Conservation (phyloP, 2,113 vertebrate genomes). For the Plotosus lineatus region DNA sequence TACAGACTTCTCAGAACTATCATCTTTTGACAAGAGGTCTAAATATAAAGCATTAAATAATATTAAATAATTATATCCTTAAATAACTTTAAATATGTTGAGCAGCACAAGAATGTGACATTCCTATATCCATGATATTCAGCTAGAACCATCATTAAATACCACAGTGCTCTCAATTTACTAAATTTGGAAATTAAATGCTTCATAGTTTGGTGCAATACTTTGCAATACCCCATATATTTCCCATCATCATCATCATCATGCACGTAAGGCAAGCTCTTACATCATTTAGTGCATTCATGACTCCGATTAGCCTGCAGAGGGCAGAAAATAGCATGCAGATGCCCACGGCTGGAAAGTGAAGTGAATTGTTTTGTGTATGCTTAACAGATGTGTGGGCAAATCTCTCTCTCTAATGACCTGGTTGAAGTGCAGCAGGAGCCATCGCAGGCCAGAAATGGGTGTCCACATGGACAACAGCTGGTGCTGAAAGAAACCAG, state of each 20-base stretch:
- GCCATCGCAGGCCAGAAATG: constrained; percentile 16
- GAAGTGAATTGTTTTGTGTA: background rate
- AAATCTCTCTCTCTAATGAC: constrained; percentile 1
- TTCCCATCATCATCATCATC: background rate
- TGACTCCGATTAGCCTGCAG: constrained; percentile 32
- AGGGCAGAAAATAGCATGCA: constrained; percentile 35
- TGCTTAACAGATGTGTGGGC: background rate
- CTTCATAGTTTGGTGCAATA: background rate
- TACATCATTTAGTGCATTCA: constrained; percentile 5
- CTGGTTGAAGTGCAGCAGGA: constrained; percentile 21
- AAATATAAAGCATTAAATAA: background rate
- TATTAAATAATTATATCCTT: no score
- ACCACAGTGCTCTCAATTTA: background rate
- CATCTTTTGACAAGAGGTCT: background rate
- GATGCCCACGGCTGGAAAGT: background rate
- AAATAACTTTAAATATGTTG: background rate
- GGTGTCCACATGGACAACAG: constrained; percentile 51
- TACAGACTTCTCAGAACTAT: background rate
- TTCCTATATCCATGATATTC: no score
- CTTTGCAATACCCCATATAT: background rate
- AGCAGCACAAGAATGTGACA: background rate
- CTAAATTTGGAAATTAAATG: background rate
- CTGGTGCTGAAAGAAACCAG: constrained; percentile 50
- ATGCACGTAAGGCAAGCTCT: background rate
- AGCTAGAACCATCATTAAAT: background rate